A percentile compares a stretch with the other conserved stretches of the same genome.
Conservation (phyloP, 2,888 invertebrate genomes). For the Agriopis marginaria region DNA sequence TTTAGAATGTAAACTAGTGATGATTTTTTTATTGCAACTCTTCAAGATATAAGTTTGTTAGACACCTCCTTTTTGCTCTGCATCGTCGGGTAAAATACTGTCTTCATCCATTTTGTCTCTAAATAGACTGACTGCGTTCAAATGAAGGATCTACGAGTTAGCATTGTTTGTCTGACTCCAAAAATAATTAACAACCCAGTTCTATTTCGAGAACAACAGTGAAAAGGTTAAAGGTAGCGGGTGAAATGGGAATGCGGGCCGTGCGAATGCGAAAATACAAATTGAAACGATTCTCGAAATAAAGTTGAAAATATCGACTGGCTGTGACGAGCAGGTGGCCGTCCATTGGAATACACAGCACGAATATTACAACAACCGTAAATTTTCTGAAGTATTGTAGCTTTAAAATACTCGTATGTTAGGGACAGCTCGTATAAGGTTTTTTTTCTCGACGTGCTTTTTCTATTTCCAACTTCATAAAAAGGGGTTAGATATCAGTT, state of each 20-base stretch:
- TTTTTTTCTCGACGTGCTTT: too few species aligned
- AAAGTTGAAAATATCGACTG: conserved; percentile 13
- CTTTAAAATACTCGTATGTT: too few species aligned
- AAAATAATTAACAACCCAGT: conserved; percentile 20
- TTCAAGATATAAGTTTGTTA: not conserved
- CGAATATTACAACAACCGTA: too few species aligned
- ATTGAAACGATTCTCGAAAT: conserved; percentile 13
- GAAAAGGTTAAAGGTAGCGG: conserved; percentile 22
- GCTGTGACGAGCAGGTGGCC: not conserved
- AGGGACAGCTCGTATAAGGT: too few species aligned
- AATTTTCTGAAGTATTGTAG: too few species aligned
- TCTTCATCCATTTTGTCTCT: not conserved
- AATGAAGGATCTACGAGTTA: conserved; percentile 15
- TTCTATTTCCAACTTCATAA: too few species aligned
- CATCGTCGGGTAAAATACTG: too few species aligned
- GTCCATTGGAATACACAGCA: not conserved
- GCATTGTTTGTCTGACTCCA: not conserved
- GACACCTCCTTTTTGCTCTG: not conserved
- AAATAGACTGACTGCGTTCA: conserved; percentile 5
- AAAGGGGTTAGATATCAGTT: too few species aligned
- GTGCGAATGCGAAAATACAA: conserved; percentile 13
- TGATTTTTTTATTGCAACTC: too few species aligned
- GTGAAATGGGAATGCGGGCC: not conserved
- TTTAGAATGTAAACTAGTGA: too few species aligned
- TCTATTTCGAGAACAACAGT: conserved; percentile 17